Base-by-base conservation (phyloP, 92 coral and sea anemone species). In the Montipora capitata region DNA sequence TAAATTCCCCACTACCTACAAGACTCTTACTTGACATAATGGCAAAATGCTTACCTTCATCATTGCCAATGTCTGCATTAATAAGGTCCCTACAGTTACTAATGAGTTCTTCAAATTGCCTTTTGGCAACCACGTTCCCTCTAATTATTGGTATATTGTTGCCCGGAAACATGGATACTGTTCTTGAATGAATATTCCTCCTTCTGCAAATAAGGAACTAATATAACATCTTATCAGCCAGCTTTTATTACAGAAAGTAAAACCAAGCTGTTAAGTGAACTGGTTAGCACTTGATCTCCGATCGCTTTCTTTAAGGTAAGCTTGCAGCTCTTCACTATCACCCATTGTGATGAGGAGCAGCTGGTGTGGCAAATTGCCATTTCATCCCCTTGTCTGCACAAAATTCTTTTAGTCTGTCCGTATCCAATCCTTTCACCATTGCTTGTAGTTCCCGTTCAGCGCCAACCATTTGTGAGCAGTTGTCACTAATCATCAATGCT, bases 51-150 rank as follows among this genome's bases (percentile, higher is more conserved):
- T 63, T 85, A 90, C 91, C 94, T 85, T 90, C 87, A 85, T 85
- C 94, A 90, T 90, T 80, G 43, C 91, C 94, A 79, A 90, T 79
- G 44, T 80, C 91, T 40, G 78, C 87, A 79, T 85, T 79, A 10
- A 90, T 39, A 15, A 85, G 85, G 48, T 64, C 79, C 65, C 73
- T 65, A 54, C 84, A 90, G 15, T 12, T 63, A 20, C 15, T 40
- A 6, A 87, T 67, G 17, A 84, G 81, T n/a, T 84, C 90, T 14
- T 75, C 80, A 43, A 85, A 43, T 80, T 64, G 44, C 54, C 44
- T 49, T 82, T 76, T 84, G 52, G 89, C 85, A 59, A 17, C 54
- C 67, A 70, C 40, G 42, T 84, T 77, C 2, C 93, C 90, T 77
- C 90, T 68, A 44, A 90, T 84, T 57, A 90, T 68, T 14, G 93